Percentiles rank a stretch among this genome's conserved stretches.
Conservation (phyloP, 1,140 invertebrate genomes). For the Pseudoatta argentina region DNA sequence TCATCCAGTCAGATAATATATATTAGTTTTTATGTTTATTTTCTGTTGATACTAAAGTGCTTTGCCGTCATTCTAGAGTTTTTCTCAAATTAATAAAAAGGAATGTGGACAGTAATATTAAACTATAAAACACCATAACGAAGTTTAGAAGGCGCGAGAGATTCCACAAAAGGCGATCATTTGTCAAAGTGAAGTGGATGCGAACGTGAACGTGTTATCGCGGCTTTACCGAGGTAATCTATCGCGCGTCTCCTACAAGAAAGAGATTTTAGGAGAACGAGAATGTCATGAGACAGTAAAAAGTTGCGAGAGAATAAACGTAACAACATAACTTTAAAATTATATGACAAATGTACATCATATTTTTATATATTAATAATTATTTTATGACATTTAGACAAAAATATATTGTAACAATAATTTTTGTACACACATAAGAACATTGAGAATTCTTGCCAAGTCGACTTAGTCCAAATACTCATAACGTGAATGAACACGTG, state of each 20-base stretch:
- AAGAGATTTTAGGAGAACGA: constrained; percentile 66
- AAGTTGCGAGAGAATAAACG: constrained; percentile 23
- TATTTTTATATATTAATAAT: neutral
- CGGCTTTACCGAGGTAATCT: constrained; percentile 73
- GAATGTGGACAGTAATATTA: constrained; percentile 50
- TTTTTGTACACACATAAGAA: constrained; percentile 41
- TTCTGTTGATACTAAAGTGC: neutral
- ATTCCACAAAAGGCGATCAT: constrained; percentile 71
- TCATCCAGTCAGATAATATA: neutral
- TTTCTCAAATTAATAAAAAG: constrained; percentile 24
- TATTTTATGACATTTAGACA: neutral
- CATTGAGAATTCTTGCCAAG: neutral
- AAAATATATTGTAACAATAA: neutral
- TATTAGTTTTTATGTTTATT: neutral
- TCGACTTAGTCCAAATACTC: neutral
- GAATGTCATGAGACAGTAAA: constrained; percentile 19
- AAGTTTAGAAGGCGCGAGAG: constrained; percentile 17
- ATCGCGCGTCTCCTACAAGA: constrained; percentile 73
- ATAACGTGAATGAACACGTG: neutral
- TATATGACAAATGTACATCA: neutral
- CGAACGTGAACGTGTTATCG: constrained; percentile 78
- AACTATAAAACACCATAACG: constrained; percentile 41
- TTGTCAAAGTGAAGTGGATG: constrained; percentile 79
- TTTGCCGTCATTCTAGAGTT: neutral
- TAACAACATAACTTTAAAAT: constrained; percentile 28